A percentile compares a stretch with the other conserved stretches of the same genome.
Evolutionary conservation across 2,113 vertebrate genomes (phyloP).

Genomic region (Psittacula cyanocephala): DNA sequence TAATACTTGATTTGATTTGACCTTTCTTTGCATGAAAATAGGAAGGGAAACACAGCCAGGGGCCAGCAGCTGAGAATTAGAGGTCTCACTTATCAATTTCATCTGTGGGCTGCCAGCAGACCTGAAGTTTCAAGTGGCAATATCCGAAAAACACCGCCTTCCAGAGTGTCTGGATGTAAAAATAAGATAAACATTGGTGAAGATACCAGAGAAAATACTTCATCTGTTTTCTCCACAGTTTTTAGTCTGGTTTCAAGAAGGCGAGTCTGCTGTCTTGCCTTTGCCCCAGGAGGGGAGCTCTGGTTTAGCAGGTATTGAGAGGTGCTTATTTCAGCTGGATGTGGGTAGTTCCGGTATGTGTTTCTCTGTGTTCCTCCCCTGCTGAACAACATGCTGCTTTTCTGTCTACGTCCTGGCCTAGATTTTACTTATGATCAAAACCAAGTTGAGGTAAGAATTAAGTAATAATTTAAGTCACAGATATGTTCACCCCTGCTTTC

Average conservation of each 20-base stretch:
- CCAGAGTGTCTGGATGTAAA: not conserved
- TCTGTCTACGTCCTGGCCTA: not conserved
- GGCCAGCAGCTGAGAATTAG: constrained; percentile 10
- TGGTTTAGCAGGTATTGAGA: not conserved
- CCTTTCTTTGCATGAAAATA: constrained; percentile 20
- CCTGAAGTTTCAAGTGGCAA: constrained; percentile 16
- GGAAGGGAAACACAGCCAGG: not conserved
- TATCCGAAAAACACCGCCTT: not conserved
- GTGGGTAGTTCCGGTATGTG: not conserved
- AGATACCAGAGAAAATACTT: not conserved
- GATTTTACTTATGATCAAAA: not conserved
- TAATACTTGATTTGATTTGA: constrained; percentile 7
- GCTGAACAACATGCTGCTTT: not conserved
- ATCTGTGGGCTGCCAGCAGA: not conserved
- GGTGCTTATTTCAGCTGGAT: not conserved
- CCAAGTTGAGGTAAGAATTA: not conserved
- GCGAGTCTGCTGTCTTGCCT: not conserved
- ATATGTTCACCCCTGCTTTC: not conserved
- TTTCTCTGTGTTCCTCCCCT: not conserved
- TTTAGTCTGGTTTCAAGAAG: not conserved
- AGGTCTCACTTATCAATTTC: not conserved
- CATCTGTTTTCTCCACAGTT: not conserved
- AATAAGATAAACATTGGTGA: not conserved
- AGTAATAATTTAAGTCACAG: not conserved
- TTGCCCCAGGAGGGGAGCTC: not conserved